phyloP scores from a whole-genome alignment of 2,888 invertebrate genomes.

The Phengaris alcon region DNA sequence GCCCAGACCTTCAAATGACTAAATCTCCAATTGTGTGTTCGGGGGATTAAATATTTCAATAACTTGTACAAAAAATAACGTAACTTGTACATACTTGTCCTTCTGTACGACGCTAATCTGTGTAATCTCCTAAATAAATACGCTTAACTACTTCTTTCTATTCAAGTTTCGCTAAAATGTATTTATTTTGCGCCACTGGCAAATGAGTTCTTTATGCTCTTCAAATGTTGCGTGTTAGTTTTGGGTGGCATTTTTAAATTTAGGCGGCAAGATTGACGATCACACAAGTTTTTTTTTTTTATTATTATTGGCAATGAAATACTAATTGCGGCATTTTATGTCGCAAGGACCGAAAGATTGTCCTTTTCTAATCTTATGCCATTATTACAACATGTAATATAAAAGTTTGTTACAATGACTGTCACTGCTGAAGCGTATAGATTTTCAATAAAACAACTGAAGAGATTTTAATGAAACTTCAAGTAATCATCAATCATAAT shows the following conservation, averaged over 20 bases:
- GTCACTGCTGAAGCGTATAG: no score
- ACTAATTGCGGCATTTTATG: constrained; percentile 8
- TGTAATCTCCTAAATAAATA: constrained; percentile 73
- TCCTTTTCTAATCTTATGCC: not conserved
- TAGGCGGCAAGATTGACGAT: constrained; percentile 19
- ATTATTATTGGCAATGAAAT: not conserved
- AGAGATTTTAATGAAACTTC: no score
- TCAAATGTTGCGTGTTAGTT: constrained; percentile 41
- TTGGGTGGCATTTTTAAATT: constrained; percentile 53
- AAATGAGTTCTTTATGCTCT: not conserved
- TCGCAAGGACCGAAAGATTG: not conserved
- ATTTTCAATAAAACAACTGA: no score
- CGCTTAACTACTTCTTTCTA: constrained; percentile 49
- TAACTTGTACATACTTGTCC: constrained; percentile 23
- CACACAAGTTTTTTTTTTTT: constrained; percentile 12
- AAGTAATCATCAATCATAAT: no score
- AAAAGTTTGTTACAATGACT: not conserved
- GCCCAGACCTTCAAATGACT: constrained; percentile 10
- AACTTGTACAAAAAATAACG: constrained; percentile 26
- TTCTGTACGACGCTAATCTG: constrained; percentile 49
- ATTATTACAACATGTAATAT: not conserved
- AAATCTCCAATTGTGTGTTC: constrained; percentile 16
- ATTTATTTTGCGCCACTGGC: constrained; percentile 19
- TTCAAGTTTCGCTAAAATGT: constrained; percentile 38
- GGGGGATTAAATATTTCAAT: not conserved